These are phyloP conservation scores for Sitta carolinensis DNA, from an alignment of 2,797 vertebrate genomes.

Conservation along the genomic window DNA sequence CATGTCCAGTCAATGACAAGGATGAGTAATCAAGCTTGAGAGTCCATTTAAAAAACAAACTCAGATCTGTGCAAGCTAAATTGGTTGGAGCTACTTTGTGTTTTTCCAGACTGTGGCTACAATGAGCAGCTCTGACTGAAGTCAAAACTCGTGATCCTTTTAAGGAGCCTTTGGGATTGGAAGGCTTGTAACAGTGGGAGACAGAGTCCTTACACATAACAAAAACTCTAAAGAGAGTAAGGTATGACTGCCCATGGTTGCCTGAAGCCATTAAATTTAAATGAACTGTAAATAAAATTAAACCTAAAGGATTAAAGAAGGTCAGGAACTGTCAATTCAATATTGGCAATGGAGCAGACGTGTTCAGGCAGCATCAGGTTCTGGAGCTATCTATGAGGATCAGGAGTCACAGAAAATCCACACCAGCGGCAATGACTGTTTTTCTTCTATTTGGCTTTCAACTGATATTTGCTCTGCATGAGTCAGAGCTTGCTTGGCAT, in stretches of 20 bases:
- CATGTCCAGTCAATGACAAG: constrained; percentile 38
- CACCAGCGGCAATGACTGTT: background rate
- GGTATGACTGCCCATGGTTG: constrained; percentile 21
- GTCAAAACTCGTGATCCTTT: background rate
- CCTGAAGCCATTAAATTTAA: constrained; percentile 63
- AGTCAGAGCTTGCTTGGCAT: background rate
- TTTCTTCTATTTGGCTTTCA: constrained; percentile 38
- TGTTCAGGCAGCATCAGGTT: constrained; percentile 10
- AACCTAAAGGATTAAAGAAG: constrained; percentile 68
- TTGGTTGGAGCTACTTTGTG: constrained; percentile 1
- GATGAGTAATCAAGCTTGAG: constrained; percentile 51
- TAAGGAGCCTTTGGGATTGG: constrained; percentile 37
- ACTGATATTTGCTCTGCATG: background rate
- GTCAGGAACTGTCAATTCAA: constrained; percentile 55
- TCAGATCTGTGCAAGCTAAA: background rate
- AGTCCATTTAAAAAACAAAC: constrained; percentile 44
- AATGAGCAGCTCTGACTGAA: background rate
- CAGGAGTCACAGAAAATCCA: constrained; percentile 22
- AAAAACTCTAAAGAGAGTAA: constrained; percentile 12
- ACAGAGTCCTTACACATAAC: background rate
- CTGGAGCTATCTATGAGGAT: constrained; percentile 28
- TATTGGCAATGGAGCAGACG: constrained; percentile 5
- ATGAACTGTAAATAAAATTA: constrained; percentile 69
- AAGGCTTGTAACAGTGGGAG: background rate
- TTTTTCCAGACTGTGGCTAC: background rate